Percentiles rank a stretch among this genome's conserved stretches.
phyloP scores from a whole-genome alignment of 1,140 invertebrate species.

The Aphis gossypii region DNA sequence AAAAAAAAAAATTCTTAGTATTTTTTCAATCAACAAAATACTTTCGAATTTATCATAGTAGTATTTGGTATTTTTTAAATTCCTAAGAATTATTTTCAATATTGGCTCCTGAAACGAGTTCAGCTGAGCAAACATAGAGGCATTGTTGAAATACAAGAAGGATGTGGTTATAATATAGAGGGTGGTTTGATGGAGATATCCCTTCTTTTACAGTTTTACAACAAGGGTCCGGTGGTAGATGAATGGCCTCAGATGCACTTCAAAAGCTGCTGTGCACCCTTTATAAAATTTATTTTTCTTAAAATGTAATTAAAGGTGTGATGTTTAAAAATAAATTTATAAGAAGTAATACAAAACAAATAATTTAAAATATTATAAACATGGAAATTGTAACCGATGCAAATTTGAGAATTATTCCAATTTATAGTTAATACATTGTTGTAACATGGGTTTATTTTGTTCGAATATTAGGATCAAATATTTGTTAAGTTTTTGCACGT shows the following conservation, averaged over 20 bases:
- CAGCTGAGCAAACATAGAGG: slow-evolving; percentile 48
- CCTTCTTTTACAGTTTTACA: slow-evolving; percentile 26
- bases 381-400: background rate
- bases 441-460: too few relatives aligned
- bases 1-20: background rate
- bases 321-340: background rate
- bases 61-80: background rate
- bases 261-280: slow-evolving; percentile 45
- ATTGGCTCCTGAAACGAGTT: slow-evolving; percentile 15
- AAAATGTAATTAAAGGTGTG: slow-evolving; percentile 9
- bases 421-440: background rate
- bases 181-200: slow-evolving; percentile 34
- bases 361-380: background rate
- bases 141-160: slow-evolving; percentile 46
- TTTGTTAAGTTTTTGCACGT: too few relatives aligned
- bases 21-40: background rate
- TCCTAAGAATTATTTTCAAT: slow-evolving; percentile 23
- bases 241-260: slow-evolving; percentile 47
- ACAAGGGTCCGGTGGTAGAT: slow-evolving; percentile 34
- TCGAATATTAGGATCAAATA: too few relatives aligned
- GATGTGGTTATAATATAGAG: slow-evolving; percentile 41
- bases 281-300: slow-evolving; percentile 8
- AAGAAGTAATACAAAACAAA: background rate
- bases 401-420: background rate
- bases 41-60: background rate